A percentile compares a stretch with the other conserved stretches of the same genome.
Conservation (phyloP, 2,797 vertebrate genomes). For the Lates japonicus region DNA sequence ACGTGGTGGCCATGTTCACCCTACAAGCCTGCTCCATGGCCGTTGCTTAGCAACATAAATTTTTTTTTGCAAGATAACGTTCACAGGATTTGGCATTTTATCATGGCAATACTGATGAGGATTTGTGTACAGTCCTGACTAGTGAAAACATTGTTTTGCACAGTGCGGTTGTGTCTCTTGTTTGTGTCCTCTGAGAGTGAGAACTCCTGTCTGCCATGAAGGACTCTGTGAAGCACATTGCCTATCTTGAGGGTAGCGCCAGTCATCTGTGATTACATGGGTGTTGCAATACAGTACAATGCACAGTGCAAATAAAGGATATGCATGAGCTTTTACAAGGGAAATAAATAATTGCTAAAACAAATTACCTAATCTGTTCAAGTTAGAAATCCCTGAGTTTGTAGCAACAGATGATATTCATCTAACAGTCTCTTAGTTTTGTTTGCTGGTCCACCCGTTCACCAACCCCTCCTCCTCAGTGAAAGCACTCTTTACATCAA, state of each 20-base stretch:
- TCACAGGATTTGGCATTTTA: slow-evolving; percentile 30
- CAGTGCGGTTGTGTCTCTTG: slow-evolving; percentile 45
- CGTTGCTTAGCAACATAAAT: slow-evolving; percentile 63
- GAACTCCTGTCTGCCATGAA: slow-evolving; percentile 32
- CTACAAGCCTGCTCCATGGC: slow-evolving; percentile 18
- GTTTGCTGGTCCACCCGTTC: background rate
- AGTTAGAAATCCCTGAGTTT: background rate
- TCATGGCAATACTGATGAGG: background rate
- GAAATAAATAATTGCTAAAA: background rate
- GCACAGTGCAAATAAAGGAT: background rate
- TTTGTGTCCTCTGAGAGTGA: slow-evolving; percentile 58
- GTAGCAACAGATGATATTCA: background rate
- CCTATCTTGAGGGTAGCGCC: slow-evolving; percentile 27
- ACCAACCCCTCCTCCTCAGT: background rate
- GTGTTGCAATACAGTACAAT: background rate
- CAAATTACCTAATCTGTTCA: background rate
- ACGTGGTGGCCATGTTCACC: slow-evolving; percentile 38
- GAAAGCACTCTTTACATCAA: background rate
- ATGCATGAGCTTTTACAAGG: background rate
- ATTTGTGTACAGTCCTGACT: background rate
- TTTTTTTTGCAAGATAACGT: background rate
- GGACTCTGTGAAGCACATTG: slow-evolving; percentile 24
- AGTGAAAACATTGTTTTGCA: slow-evolving; percentile 3
- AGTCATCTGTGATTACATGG: slow-evolving; percentile 18
- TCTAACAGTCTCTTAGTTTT: background rate